Percentiles rank a stretch among this genome's conserved stretches.
phyloP scores from a whole-genome alignment of 2,797 vertebrate genomes.

The Scolopax bukidnonensis region DNA sequence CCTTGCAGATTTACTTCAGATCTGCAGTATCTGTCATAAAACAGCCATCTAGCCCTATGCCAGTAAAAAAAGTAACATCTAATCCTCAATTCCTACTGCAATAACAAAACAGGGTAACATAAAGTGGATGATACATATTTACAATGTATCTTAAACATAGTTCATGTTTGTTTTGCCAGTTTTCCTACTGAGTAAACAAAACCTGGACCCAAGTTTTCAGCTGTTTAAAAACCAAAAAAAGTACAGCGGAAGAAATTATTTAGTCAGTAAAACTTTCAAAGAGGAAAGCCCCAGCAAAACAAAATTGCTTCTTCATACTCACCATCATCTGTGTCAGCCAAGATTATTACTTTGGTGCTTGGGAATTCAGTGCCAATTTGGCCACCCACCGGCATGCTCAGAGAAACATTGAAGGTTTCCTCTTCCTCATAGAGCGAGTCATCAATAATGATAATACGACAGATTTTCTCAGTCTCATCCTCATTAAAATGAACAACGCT shows the following conservation, averaged over 20 bases:
- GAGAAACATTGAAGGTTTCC: conserved; percentile 86
- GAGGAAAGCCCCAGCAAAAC: background rate
- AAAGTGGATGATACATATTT: background rate
- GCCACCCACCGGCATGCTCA: conserved; percentile 87
- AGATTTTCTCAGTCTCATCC: conserved; percentile 84
- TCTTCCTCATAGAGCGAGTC: conserved; percentile 89
- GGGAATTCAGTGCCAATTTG: conserved; percentile 74
- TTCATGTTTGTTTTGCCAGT: background rate
- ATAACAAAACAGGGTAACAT: background rate
- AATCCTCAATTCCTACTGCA: background rate
- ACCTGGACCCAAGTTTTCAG: background rate
- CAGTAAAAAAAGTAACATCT: background rate
- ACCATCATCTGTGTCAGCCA: no score
- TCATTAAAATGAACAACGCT: conserved; percentile 87
- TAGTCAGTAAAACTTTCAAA: background rate
- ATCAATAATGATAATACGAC: conserved; percentile 85
- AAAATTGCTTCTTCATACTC: background rate
- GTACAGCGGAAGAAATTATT: background rate
- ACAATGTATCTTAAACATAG: background rate
- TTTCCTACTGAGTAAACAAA: background rate
- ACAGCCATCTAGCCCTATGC: background rate
- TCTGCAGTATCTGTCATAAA: background rate
- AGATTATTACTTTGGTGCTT: no score
- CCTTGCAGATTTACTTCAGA: background rate
- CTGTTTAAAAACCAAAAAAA: background rate